A percentile compares a stretch with the other conserved stretches of the same genome.
Conservation (phyloP, 2,113 vertebrate species). For the Chunga burmeisteri region DNA sequence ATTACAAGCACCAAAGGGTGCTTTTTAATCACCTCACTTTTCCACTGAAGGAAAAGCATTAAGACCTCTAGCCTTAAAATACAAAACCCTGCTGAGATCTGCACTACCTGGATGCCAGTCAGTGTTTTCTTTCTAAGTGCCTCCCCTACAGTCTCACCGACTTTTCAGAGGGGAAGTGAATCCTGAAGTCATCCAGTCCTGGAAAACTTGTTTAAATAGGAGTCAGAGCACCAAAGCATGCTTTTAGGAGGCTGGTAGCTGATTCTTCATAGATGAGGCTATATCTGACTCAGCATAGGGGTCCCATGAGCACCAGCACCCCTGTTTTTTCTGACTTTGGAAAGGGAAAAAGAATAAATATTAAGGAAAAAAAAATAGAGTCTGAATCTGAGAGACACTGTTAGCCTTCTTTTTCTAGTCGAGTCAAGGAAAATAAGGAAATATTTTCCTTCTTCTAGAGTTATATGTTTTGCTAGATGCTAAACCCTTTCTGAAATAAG, state of each 20-base stretch:
- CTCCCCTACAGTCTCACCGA: not conserved
- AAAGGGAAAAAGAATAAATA: not conserved
- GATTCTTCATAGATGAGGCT: not conserved
- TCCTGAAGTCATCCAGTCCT: not conserved
- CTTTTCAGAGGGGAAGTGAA: not conserved
- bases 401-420: not conserved
- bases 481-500: not conserved
- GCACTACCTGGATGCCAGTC: not conserved
- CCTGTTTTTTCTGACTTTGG: not conserved
- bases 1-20: not conserved
- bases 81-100: not conserved
- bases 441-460: not conserved
- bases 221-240: not conserved
- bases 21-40: not conserved
- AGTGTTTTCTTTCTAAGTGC: not conserved
- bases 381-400: not conserved
- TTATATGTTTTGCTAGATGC: not conserved
- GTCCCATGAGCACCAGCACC: not conserved
- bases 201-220: not conserved
- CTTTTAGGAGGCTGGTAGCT: not conserved
- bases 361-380: not conserved
- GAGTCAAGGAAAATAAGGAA: not conserved
- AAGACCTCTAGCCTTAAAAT: not conserved
- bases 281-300: not conserved
- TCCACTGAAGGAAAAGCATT: not conserved